Conservation (phyloP, 2,888 invertebrate genomes). For the Nomada goodeniana region DNA sequence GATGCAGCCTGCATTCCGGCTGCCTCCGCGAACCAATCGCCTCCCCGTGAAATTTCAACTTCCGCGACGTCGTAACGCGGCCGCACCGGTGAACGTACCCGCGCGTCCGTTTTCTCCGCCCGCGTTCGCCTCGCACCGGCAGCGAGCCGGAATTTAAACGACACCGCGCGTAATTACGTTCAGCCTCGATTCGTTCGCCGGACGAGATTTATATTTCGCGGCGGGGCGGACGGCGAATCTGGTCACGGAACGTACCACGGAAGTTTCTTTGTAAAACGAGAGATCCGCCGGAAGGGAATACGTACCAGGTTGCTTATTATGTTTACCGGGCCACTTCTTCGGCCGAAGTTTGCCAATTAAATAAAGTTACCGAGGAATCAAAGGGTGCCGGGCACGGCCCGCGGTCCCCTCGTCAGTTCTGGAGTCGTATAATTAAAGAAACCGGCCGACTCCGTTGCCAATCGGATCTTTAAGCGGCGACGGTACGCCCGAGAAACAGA, state of each 20-base stretch:
- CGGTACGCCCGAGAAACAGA: neutral
- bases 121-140: neutral
- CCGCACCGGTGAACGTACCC: slow-evolving; percentile 5
- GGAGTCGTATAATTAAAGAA: slow-evolving; percentile 25
- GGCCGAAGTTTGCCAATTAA: slow-evolving; percentile 14
- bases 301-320: neutral
- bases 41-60: slow-evolving; percentile 57
- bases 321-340: slow-evolving; percentile 2
- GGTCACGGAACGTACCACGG: no score
- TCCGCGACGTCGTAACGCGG: neutral
- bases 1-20: slow-evolving; percentile 69
- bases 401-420: neutral
- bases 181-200: no score
- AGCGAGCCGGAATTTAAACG: slow-evolving; percentile 22
- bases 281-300: no score
- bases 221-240: no score
- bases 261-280: no score
- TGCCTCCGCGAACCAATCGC: slow-evolving; percentile 56
- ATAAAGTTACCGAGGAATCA: slow-evolving; percentile 18
- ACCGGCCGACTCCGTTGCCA: slow-evolving; percentile 19
- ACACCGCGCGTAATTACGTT: slow-evolving; percentile 20
- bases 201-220: no score
- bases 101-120: neutral
- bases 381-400: neutral
- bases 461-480: slow-evolving; percentile 4